A percentile compares a stretch with the other conserved stretches of the same genome.
phyloP scores from a whole-genome alignment of 1,140 invertebrate genomes.

The Hermetia illucens region DNA sequence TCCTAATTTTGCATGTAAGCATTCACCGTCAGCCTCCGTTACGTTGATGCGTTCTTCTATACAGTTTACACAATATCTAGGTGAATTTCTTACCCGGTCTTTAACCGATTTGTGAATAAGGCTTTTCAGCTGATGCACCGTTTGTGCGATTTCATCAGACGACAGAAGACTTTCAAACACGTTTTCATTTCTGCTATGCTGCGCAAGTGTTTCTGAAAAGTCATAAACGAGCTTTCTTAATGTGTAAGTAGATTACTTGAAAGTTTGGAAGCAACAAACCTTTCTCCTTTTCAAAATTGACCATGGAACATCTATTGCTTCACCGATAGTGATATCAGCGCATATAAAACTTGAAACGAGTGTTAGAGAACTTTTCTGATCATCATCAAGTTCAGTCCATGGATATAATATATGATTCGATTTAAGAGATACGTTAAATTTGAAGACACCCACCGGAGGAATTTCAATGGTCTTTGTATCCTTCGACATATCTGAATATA shows the following conservation, averaged over 20 bases:
- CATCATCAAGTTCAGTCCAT: slow-evolving; percentile 5
- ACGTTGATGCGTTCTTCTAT: too few species aligned
- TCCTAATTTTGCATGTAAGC: slow-evolving; percentile 61
- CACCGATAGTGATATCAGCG: neutral
- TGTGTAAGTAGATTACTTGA: slow-evolving; percentile 4
- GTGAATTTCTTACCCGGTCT: slow-evolving; percentile 45
- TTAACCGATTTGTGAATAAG: slow-evolving; percentile 45
- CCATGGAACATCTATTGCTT: neutral
- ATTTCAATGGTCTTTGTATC: slow-evolving; percentile 41
- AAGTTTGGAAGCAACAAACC: neutral
- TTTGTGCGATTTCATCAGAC: slow-evolving; percentile 19
- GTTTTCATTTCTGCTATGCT: slow-evolving; percentile 16
- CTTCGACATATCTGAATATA: slow-evolving; percentile 19
- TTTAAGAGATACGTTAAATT: slow-evolving; percentile 6
- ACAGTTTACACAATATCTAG: slow-evolving; percentile 51
- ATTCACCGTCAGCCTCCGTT: slow-evolving; percentile 18
- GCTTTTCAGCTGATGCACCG: slow-evolving; percentile 30
- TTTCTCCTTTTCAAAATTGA: neutral
- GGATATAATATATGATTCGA: neutral
- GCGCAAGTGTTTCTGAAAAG: slow-evolving; percentile 23
- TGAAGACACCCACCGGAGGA: slow-evolving; percentile 41
- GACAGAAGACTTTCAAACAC: too few species aligned
- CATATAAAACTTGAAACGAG: neutral
- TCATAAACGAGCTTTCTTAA: slow-evolving; percentile 29
- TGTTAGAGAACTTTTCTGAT: slow-evolving; percentile 12